These are phyloP conservation scores for Cremastinae sp. DNA, from an alignment of 2,888 invertebrate genomes.

Conservation along the genomic window DNA sequence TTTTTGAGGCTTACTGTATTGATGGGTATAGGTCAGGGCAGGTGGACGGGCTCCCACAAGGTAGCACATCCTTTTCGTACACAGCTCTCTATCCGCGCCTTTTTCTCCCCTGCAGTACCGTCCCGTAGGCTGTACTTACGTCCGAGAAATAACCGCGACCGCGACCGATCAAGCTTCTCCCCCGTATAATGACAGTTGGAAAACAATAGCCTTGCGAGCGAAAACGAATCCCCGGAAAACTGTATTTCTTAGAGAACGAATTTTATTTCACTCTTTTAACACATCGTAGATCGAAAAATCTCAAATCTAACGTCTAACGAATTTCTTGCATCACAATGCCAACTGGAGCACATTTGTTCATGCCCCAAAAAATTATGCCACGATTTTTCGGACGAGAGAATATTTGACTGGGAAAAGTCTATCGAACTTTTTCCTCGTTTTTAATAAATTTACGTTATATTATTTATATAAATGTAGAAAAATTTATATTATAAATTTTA, in stretches of 20 bases:
- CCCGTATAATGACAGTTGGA: constrained; percentile 51
- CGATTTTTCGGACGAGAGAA: too few species aligned
- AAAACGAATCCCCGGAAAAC: constrained; percentile 1
- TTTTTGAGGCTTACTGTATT: background rate
- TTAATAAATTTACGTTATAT: too few species aligned
- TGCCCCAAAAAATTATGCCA: too few species aligned
- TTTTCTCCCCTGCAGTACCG: constrained; percentile 40
- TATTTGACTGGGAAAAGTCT: too few species aligned
- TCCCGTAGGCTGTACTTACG: constrained; percentile 6
- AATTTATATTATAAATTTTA: too few species aligned
- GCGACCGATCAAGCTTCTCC: constrained; percentile 36
- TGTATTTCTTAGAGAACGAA: background rate
- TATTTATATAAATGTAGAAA: too few species aligned
- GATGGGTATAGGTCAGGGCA: constrained; percentile 63
- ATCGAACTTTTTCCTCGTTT: too few species aligned
- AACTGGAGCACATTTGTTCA: too few species aligned
- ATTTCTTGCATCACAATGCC: too few species aligned
- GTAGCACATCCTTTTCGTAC: constrained; percentile 17
- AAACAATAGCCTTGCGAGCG: constrained; percentile 28
- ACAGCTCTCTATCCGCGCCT: constrained; percentile 28
- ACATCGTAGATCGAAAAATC: too few species aligned
- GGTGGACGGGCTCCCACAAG: constrained; percentile 70
- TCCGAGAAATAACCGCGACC: constrained; percentile 15
- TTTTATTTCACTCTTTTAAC: background rate
- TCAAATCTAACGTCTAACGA: too few species aligned